Conservation (phyloP, 2,113 vertebrate genomes). For the Rhipidura dahli region DNA sequence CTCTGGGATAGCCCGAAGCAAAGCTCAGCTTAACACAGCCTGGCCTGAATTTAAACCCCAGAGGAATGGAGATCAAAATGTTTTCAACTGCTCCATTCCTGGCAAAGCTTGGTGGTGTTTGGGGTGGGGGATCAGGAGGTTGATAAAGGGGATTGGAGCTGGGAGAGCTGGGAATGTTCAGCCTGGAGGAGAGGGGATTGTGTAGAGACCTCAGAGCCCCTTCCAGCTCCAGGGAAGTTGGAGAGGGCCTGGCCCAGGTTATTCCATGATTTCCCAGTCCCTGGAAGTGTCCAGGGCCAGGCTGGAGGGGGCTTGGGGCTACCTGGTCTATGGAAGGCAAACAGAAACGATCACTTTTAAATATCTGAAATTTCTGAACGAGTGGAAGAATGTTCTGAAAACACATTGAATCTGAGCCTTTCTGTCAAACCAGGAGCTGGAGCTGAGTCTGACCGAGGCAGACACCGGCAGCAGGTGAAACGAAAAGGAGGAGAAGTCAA, state of each 20-base stretch:
- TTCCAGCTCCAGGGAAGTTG: neutral
- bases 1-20: neutral
- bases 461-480: neutral
- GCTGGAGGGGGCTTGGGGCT: neutral
- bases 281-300: neutral
- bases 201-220: neutral
- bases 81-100: neutral
- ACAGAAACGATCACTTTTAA: rapidly evolving
- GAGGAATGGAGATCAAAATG: neutral
- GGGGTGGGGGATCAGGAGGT: neutral
- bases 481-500: neutral
- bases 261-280: neutral
- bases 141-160: neutral
- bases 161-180: neutral
- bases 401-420: neutral
- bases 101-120: neutral
- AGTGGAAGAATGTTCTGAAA: neutral
- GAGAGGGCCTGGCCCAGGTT: neutral
- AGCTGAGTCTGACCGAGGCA: neutral
- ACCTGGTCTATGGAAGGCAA: no score
- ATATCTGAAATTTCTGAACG: neutral
- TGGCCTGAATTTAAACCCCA: neutral
- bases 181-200: neutral
- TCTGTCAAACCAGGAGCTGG: neutral
- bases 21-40: neutral